phyloP scores from a whole-genome alignment of 37 sponge, comb jelly and placozoan species.

The Lycopodina hypogea region DNA sequence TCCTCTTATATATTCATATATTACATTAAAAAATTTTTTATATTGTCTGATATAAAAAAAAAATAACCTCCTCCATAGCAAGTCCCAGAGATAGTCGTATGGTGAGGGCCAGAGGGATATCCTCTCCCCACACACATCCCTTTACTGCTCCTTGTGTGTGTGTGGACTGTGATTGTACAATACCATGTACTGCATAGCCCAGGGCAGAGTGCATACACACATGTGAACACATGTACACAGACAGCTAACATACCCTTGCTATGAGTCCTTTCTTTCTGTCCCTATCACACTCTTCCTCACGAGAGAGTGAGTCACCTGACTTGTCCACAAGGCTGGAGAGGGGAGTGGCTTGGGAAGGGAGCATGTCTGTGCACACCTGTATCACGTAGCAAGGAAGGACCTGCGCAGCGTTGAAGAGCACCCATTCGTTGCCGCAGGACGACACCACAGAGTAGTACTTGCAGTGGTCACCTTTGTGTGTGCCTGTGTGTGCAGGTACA shows the following conservation, averaged over 20 bases:
- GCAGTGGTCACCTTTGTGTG: constrained; percentile 23
- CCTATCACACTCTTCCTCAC: background rate
- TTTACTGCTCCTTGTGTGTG: no score
- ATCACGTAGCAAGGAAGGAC: constrained; percentile 63
- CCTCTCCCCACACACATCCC: no score
- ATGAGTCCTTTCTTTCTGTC: constrained; percentile 29
- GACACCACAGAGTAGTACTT: constrained; percentile 5
- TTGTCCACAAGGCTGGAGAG: background rate
- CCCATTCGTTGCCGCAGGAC: constrained; percentile 39
- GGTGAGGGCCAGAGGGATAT: no score
- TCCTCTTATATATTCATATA: no score
- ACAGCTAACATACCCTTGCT: constrained; percentile 48
- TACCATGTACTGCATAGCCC: no score
- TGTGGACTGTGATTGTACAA: no score
- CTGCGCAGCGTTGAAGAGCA: constrained; percentile 57
- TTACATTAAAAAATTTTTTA: no score
- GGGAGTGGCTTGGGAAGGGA: constrained; percentile 4
- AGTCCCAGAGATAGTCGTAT: no score
- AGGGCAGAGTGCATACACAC: no score
- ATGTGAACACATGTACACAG: constrained; percentile 8
- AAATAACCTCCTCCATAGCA: no score
- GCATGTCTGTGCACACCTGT: background rate
- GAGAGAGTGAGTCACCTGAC: background rate
- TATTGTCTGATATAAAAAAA: no score
- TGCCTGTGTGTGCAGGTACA: no score